Conservation (phyloP, 2,888 invertebrate species). For the Calliopum simillimum region DNA sequence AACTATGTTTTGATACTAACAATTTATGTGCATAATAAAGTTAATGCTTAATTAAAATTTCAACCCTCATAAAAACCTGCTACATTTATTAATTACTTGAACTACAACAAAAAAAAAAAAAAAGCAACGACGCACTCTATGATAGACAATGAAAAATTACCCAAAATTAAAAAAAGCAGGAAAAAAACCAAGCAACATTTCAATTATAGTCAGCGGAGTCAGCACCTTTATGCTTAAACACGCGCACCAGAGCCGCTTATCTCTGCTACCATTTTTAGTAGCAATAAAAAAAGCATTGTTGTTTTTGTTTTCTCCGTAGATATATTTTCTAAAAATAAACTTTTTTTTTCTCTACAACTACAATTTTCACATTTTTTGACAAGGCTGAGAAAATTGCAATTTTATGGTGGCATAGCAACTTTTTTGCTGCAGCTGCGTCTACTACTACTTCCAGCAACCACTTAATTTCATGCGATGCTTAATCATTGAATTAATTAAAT, state of each 20-base stretch:
- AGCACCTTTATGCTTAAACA: constrained; percentile 8
- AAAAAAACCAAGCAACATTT: constrained; percentile 1
- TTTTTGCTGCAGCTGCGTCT: background rate
- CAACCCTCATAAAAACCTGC: background rate
- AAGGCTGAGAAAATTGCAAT: constrained; percentile 29
- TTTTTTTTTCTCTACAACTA: background rate
- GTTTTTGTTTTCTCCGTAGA: background rate
- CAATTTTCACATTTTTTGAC: constrained; percentile 27
- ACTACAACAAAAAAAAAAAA: no score
- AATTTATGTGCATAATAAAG: no score
- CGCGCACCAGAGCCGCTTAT: background rate
- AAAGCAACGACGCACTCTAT: no score
- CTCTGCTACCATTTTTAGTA: constrained; percentile 19
- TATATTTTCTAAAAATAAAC: constrained; percentile 2
- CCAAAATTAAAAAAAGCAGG: no score
- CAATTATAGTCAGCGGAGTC: constrained; percentile 21
- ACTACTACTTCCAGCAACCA: no score
- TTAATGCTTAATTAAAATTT: no score
- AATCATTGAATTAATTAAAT: constrained; percentile 21
- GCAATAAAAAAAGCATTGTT: background rate
- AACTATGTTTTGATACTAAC: no score
- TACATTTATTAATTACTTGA: background rate
- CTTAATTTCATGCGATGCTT: constrained; percentile 13
- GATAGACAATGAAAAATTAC: background rate
- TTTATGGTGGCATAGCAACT: background rate